A percentile compares a stretch with the other conserved stretches of the same genome.
phyloP scores from a whole-genome alignment of 2,797 vertebrate species.

The Tinamus major region DNA sequence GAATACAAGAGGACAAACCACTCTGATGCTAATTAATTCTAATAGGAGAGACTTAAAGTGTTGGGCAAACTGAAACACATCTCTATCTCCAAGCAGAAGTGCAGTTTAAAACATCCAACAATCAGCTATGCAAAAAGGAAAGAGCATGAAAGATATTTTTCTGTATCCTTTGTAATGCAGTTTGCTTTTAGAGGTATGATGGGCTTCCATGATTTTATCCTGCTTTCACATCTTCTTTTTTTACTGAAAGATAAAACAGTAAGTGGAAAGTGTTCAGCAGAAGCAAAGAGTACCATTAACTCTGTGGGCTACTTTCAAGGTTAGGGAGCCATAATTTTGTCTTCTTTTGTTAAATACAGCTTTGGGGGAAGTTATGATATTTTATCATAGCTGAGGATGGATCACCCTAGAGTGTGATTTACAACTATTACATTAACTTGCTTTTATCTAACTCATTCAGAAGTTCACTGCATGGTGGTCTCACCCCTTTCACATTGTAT shows the following conservation, averaged over 20 bases:
- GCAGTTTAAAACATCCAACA: background rate
- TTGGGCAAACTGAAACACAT: background rate
- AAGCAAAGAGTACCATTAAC: background rate
- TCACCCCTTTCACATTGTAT: background rate
- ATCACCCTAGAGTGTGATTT: background rate
- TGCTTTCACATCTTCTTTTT: background rate
- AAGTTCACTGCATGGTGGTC: background rate
- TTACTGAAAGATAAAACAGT: background rate
- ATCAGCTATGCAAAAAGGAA: background rate
- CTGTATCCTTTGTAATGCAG: accelerated
- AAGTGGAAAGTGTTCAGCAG: background rate
- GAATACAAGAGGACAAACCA: conserved; percentile 23
- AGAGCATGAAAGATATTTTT: background rate
- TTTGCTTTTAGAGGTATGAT: background rate
- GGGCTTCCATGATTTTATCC: background rate
- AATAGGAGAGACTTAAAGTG: background rate
- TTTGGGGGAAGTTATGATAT: background rate
- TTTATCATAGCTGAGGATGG: background rate
- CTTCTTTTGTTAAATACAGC: background rate
- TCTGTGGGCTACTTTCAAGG: background rate
- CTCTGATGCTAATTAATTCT: conserved; percentile 9
- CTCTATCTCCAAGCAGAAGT: background rate
- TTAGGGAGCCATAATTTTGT: background rate
- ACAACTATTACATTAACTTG: background rate
- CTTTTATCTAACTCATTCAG: background rate